phyloP scores from a whole-genome alignment of 2,888 invertebrate species.

The Rhingia rostrata region DNA sequence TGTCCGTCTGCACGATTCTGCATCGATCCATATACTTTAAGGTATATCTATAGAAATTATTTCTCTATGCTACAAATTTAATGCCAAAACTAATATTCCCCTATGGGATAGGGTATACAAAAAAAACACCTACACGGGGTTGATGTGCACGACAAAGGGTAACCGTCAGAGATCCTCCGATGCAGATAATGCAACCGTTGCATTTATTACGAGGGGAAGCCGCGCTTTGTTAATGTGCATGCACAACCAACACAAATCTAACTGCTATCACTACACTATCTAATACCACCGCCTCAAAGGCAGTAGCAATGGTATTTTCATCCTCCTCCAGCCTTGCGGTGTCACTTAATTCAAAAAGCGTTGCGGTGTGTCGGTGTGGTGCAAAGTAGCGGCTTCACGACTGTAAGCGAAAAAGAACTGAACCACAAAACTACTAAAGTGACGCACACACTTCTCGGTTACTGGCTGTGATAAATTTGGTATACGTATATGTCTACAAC shows the following conservation, averaged over 20 bases:
- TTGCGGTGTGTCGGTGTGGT: constrained; percentile 19
- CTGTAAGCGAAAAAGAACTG: constrained; percentile 24
- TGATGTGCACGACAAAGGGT: constrained; percentile 9
- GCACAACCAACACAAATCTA: constrained; percentile 32
- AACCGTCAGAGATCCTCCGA: constrained; percentile 46
- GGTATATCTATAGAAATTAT: too few relatives aligned
- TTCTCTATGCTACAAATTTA: too few relatives aligned
- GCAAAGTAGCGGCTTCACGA: constrained; percentile 5
- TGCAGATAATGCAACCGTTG: constrained; percentile 51
- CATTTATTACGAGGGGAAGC: constrained; percentile 29
- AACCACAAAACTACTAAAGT: constrained; percentile 50
- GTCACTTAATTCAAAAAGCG: constrained; percentile 36
- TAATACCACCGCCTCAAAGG: constrained; percentile 2
- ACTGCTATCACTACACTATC: constrained; percentile 27
- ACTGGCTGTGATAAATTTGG: not conserved
- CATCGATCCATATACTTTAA: too few relatives aligned
- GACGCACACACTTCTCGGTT: constrained; percentile 18
- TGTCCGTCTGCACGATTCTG: too few relatives aligned
- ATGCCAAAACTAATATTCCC: too few relatives aligned
- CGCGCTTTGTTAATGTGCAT: constrained; percentile 21
- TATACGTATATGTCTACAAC: constrained; percentile 34
- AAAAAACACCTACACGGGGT: not conserved
- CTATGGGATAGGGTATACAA: too few relatives aligned
- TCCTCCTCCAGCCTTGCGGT: not conserved
- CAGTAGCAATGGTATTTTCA: not conserved